A percentile compares a stretch with the other conserved stretches of the same genome.
These are phyloP conservation scores for Brachionus rubens DNA, from an alignment of 1,140 invertebrate genomes.

Conservation along the genomic window DNA sequence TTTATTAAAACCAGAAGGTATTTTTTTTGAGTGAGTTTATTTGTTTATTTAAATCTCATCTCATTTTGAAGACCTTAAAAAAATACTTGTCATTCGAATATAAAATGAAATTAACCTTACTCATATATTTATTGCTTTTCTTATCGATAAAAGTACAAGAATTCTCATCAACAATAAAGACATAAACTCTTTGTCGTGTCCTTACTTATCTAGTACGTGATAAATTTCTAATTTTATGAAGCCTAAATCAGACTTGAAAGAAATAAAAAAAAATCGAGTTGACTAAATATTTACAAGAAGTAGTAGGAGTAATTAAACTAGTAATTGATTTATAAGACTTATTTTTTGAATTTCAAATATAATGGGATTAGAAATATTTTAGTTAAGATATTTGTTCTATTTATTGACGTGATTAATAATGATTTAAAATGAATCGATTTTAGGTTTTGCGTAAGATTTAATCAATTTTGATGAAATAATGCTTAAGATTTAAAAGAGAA, in stretches of 20 bases:
- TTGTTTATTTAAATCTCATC: constrained; percentile 17
- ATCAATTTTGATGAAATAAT: no score
- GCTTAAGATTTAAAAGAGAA: no score
- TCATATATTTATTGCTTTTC: constrained; percentile 16
- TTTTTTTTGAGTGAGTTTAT: background rate
- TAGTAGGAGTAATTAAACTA: no score
- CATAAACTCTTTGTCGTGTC: constrained; percentile 6
- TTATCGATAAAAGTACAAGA: constrained; percentile 13
- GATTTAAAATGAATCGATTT: background rate
- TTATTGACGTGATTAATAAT: constrained; percentile 37
- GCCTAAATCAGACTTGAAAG: background rate
- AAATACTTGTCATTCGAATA: background rate
- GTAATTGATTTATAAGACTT: constrained; percentile 32
- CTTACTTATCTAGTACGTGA: constrained; percentile 29
- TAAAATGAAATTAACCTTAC: constrained; percentile 13
- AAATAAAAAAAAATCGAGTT: background rate
- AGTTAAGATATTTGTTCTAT: no score
- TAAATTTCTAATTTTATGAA: constrained; percentile 37
- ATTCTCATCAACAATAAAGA: no score
- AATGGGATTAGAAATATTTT: no score
- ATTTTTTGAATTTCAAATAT: no score
- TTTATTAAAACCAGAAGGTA: constrained; percentile 18
- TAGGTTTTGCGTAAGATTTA: no score
- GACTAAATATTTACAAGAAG: constrained; percentile 29
- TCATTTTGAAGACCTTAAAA: constrained; percentile 12